A percentile compares a stretch with the other conserved stretches of the same genome.
phyloP scores from a whole-genome alignment of 2,113 vertebrate species.

The Sialia sialis region DNA sequence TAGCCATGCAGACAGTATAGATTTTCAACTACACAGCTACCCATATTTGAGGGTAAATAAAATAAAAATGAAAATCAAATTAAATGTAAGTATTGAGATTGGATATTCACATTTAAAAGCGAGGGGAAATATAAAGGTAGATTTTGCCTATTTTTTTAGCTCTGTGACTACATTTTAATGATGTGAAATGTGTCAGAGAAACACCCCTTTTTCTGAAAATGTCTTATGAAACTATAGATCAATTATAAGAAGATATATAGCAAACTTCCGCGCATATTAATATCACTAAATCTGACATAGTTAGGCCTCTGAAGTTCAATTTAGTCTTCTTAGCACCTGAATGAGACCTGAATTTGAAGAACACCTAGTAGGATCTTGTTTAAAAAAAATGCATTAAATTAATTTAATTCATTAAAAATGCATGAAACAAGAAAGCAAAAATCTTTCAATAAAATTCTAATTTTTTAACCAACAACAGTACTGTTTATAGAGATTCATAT shows the following conservation, averaged over 20 bases:
- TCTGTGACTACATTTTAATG: background rate
- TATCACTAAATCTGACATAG: background rate
- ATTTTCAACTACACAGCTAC: background rate
- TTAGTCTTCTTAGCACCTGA: background rate
- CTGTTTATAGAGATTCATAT: background rate
- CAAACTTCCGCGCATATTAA: background rate
- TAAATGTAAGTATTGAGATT: background rate
- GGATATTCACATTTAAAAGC: background rate
- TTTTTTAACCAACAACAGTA: background rate
- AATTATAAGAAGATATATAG: background rate
- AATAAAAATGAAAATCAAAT: background rate
- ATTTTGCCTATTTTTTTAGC: background rate
- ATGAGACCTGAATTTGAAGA: background rate
- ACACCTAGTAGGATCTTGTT: background rate
- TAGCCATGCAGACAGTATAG: background rate
- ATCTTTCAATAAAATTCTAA: background rate
- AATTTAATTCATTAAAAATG: too few relatives aligned
- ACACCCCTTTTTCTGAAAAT: background rate
- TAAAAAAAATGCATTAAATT: too few relatives aligned
- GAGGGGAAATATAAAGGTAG: background rate
- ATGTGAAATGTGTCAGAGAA: background rate
- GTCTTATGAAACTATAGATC: background rate
- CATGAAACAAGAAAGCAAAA: background rate
- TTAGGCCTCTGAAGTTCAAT: background rate
- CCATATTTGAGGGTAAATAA: background rate